These are phyloP conservation scores for Oceanodroma tethys DNA, from an alignment of 2,113 vertebrate species.

Conservation along the genomic window DNA sequence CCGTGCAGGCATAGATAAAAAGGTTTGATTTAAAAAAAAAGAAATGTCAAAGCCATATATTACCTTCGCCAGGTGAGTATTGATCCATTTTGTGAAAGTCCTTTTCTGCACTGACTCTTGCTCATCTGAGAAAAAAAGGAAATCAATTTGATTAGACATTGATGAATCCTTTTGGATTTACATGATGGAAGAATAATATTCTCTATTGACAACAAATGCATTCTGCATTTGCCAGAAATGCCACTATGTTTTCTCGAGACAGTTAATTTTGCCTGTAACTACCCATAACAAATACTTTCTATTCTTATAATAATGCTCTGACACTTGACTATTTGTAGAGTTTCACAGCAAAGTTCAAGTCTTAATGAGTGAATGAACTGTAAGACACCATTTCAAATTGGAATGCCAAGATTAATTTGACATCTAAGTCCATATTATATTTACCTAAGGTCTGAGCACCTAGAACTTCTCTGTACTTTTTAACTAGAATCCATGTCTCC, in stretches of 20 bases:
- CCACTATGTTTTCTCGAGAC: neutral
- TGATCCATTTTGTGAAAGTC: constrained; percentile 99
- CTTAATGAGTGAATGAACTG: neutral
- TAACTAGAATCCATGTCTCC: neutral
- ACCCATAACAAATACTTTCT: neutral
- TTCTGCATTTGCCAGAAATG: neutral
- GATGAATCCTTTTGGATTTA: neutral
- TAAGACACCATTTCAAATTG: neutral
- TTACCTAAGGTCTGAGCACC: neutral
- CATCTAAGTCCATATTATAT: neutral
- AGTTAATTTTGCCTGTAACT: neutral
- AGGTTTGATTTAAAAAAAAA: neutral
- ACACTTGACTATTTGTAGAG: neutral
- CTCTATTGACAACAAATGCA: neutral
- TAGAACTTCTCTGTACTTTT: neutral
- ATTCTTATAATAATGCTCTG: neutral
- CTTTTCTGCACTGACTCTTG: constrained; percentile 98
- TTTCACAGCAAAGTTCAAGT: neutral
- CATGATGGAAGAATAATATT: neutral
- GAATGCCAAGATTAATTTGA: neutral
- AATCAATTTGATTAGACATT: constrained; percentile 8
- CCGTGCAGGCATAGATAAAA: neutral
- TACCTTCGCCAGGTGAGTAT: constrained; percentile 97
- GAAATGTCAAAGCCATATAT: neutral
- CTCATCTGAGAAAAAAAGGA: constrained; percentile 80